phyloP scores from a whole-genome alignment of 1,140 invertebrate species.

The Phymorhynchus buccinoides region DNA sequence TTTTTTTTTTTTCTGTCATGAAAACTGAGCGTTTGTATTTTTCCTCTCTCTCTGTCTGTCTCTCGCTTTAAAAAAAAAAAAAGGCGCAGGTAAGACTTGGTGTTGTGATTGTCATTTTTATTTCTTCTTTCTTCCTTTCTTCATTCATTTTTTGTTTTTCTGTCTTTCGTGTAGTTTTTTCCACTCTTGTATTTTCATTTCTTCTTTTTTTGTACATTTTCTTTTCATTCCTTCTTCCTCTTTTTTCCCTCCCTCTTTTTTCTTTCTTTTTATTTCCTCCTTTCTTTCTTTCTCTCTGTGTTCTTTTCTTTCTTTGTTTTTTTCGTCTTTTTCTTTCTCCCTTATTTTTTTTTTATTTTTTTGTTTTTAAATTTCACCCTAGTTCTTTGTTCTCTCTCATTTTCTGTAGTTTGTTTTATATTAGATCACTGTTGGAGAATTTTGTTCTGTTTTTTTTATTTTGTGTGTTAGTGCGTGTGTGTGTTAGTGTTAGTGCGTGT shows the following conservation, averaged over 20 bases:
- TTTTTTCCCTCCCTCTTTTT: neutral
- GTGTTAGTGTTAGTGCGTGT: too few species aligned
- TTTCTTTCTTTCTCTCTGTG: neutral
- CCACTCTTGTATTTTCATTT: neutral
- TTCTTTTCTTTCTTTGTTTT: neutral
- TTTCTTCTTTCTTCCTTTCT: neutral
- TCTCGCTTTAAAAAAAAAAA: too few species aligned
- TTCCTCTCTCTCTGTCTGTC: neutral
- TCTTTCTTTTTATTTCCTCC: neutral
- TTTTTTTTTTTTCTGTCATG: too few species aligned
- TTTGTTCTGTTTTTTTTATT: too few species aligned
- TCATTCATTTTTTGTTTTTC: conserved; percentile 22
- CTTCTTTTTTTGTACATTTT: neutral
- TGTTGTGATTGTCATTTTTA: neutral
- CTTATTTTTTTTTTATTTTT: neutral
- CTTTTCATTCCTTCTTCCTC: neutral
- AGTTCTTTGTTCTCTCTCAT: neutral
- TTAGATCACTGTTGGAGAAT: too few species aligned
- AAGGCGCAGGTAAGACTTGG: neutral
- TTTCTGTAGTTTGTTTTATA: neutral
- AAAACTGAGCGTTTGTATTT: too few species aligned
- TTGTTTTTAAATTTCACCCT: neutral
- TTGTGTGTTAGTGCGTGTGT: too few species aligned
- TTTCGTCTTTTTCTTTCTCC: neutral
- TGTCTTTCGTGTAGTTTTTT: neutral